These are phyloP conservation scores for Salvelinus alpinus DNA, from an alignment of 2,113 vertebrate species.

Conservation along the genomic window DNA sequence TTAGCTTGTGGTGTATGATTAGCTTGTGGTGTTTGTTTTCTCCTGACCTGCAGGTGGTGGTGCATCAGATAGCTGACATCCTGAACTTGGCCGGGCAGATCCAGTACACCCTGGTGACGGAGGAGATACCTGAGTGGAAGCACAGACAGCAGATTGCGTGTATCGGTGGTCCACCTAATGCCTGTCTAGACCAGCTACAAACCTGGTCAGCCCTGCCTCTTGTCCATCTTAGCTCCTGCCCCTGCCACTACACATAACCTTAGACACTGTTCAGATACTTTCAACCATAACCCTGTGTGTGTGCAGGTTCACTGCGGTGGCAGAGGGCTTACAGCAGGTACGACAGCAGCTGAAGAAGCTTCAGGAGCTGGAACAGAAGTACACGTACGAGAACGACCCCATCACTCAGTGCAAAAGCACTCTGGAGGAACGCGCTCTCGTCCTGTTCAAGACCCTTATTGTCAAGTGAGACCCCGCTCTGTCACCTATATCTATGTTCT, in stretches of 20 bases:
- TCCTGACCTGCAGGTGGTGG: constrained; percentile 71
- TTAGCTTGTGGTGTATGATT: no score
- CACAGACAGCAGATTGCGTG: constrained; percentile 86
- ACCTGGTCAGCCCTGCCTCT: constrained; percentile 73
- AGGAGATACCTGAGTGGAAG: constrained; percentile 91
- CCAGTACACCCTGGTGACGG: constrained; percentile 73
- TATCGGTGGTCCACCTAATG: constrained; percentile 83
- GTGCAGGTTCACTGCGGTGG: constrained; percentile 84
- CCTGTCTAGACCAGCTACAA: constrained; percentile 86
- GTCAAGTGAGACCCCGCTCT: constrained; percentile 72
- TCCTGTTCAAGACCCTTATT: constrained; percentile 82
- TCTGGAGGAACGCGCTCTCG: constrained; percentile 62
- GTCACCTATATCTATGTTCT: no score
- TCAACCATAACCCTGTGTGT: background rate
- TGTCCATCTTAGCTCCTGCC: background rate
- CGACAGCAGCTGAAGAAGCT: constrained; percentile 87
- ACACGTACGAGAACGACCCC: constrained; percentile 68
- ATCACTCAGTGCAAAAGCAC: constrained; percentile 72
- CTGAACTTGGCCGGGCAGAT: constrained; percentile 71
- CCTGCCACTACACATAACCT: background rate
- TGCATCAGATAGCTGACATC: constrained; percentile 72
- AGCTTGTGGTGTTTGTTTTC: background rate
- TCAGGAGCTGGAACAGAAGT: constrained; percentile 83
- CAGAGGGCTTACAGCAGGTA: constrained; percentile 82
- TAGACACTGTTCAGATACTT: no score